Percentiles rank a stretch among this genome's conserved stretches.
These are phyloP conservation scores for Thelaira solivaga DNA, from an alignment of 2,888 invertebrate species.

Conservation along the genomic window DNA sequence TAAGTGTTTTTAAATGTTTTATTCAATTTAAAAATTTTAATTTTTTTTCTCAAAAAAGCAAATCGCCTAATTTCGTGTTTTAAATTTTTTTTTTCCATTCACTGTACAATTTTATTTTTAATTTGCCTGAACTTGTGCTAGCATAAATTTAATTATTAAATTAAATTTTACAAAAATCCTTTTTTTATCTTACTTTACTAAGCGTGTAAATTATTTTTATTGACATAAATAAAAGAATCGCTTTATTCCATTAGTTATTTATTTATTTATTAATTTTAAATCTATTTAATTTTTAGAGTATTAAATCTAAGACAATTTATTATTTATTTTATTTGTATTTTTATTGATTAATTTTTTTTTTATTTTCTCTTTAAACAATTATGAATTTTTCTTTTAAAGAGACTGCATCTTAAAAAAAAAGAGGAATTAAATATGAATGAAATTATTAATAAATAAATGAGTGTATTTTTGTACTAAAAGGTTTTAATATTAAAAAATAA, in stretches of 20 bases:
- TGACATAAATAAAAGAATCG: background rate
- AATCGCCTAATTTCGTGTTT: too few relatives aligned
- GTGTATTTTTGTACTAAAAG: slow-evolving; percentile 48
- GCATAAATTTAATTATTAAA: too few relatives aligned
- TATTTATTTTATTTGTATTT: background rate
- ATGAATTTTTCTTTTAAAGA: background rate
- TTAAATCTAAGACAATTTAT: slow-evolving; percentile 18
- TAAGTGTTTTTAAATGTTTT: too few relatives aligned
- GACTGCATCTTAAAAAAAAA: slow-evolving; percentile 4
- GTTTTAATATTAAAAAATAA: slow-evolving; percentile 46
- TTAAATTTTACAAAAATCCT: too few relatives aligned
- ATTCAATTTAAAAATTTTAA: too few relatives aligned
- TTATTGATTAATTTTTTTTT: background rate
- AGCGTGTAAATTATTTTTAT: background rate
- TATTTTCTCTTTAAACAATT: too few relatives aligned
- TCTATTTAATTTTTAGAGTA: slow-evolving; percentile 1
- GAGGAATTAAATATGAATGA: background rate
- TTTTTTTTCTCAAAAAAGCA: too few relatives aligned
- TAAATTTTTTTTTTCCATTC: too few relatives aligned
- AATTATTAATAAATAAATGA: slow-evolving; percentile 4
- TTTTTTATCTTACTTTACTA: too few relatives aligned
- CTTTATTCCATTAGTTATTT: background rate
- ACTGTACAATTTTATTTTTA: too few relatives aligned
- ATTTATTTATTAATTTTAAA: background rate
- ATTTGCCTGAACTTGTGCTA: too few relatives aligned